Evolutionary conservation across 64 coral and sea anemone genomes (phyloP).

Genomic region (Pocillopora verrucosa): DNA sequence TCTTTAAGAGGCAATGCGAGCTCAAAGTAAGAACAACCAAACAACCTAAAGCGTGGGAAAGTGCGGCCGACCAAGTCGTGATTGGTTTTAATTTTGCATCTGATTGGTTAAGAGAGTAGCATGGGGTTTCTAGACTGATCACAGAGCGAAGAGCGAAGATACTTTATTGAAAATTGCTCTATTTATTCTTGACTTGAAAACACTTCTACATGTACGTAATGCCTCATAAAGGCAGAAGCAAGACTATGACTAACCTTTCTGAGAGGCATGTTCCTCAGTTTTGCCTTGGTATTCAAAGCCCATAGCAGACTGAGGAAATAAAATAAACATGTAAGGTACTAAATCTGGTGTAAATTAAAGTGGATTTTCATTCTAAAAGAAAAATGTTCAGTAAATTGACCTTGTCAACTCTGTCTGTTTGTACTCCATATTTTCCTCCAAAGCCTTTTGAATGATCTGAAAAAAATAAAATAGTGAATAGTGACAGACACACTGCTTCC

Average conservation of each 20-base stretch:
- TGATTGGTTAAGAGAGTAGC: too few species aligned
- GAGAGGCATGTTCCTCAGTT: conserved; percentile 70
- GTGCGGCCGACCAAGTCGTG: too few species aligned
- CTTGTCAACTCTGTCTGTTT: conserved; percentile 78
- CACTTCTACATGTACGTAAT: neutral
- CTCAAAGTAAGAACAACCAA: too few species aligned
- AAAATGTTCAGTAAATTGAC: conserved; percentile 10
- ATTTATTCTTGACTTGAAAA: neutral
- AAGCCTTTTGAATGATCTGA: conserved; percentile 83
- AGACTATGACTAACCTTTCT: conserved; percentile 52
- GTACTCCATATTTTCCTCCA: conserved; percentile 87
- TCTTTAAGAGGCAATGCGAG: too few species aligned
- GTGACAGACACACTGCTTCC: neutral
- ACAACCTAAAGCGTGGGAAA: too few species aligned
- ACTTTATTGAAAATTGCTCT: too few species aligned
- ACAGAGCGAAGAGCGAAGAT: too few species aligned
- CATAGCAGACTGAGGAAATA: conserved; percentile 51
- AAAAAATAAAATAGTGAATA: neutral
- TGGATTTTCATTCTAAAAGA: neutral
- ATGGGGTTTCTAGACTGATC: too few species aligned
- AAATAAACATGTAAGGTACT: neutral
- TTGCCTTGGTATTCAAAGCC: conserved; percentile 70
- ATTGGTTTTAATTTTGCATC: too few species aligned
- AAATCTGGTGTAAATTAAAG: neutral
- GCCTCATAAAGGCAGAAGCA: neutral